Evolutionary conservation across 2,113 vertebrate species (phyloP).

Genomic region (Gymnorhina tibicen): DNA sequence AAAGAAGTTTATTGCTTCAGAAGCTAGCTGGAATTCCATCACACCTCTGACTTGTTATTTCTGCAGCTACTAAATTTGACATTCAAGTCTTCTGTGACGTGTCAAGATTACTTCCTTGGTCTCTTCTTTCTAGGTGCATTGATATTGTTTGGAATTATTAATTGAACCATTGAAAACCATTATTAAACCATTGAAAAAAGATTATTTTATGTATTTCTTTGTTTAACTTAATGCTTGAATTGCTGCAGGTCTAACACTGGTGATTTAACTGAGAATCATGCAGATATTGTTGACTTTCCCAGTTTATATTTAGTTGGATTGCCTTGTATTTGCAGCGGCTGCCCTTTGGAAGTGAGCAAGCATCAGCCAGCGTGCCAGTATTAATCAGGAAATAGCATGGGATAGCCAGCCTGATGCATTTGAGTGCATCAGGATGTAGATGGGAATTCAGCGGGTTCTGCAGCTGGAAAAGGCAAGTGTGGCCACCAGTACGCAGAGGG

Average conservation of each 20-base stretch:
- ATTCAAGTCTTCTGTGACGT: not conserved
- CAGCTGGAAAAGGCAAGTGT: not conserved
- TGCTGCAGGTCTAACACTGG: not conserved
- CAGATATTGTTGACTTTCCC: not conserved
- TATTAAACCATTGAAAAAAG: not conserved
- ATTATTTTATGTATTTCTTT: not conserved
- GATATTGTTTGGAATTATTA: not conserved
- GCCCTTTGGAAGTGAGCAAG: not conserved
- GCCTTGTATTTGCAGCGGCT: not conserved
- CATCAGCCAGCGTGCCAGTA: accelerated
- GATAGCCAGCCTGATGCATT: not conserved
- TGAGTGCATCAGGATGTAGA: no score
- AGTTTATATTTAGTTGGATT: not conserved
- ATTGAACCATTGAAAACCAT: not conserved
- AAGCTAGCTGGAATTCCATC: not conserved
- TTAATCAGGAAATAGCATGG: not conserved
- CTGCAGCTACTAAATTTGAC: not conserved
- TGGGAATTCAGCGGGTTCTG: not conserved
- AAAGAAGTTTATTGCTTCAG: not conserved
- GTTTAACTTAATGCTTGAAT: not conserved
- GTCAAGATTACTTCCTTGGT: not conserved
- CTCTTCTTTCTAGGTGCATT: not conserved
- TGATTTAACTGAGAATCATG: not conserved
- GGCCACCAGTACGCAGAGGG: not conserved
- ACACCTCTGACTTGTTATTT: not conserved